Evolutionary conservation across 2,888 invertebrate species (phyloP).

Genomic region (Rhagophthalmus giganteus): DNA sequence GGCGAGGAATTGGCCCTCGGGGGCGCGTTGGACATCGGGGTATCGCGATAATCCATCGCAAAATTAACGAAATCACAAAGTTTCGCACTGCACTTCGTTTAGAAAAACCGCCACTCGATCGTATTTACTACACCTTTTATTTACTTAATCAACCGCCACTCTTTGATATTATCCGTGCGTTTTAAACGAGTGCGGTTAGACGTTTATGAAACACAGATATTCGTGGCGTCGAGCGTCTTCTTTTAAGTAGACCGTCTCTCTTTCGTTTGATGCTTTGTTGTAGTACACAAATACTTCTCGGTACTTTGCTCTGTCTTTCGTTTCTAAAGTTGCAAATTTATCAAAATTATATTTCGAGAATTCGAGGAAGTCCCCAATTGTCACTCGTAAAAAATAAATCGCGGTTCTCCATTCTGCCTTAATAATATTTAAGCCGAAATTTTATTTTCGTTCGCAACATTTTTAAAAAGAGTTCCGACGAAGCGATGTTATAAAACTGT

Average conservation of each 20-base stretch:
- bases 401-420: neutral
- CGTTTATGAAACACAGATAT: conserved; percentile 24
- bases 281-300: conserved; percentile 24
- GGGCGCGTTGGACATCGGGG: too few relatives aligned
- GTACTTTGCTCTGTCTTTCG: conserved; percentile 19
- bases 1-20: conserved; percentile 10
- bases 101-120: too few relatives aligned
- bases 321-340: conserved; percentile 1
- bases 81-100: too few relatives aligned
- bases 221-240: conserved; percentile 30
- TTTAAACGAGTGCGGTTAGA: conserved; percentile 25
- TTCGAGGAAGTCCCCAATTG: conserved; percentile 1
- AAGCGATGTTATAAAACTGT: conserved; percentile 6
- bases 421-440: neutral
- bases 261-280: conserved; percentile 22
- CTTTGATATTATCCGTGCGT: conserved; percentile 1
- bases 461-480: neutral
- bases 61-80: neutral
- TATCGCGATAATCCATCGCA: conserved; percentile 1
- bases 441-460: neutral
- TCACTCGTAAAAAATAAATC: neutral
- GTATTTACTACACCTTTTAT: conserved; percentile 1
- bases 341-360: conserved; percentile 11
- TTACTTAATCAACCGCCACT: neutral
- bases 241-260: conserved; percentile 22